Evolutionary conservation across 2,113 vertebrate species (phyloP).

Genomic region (Indri indri): DNA sequence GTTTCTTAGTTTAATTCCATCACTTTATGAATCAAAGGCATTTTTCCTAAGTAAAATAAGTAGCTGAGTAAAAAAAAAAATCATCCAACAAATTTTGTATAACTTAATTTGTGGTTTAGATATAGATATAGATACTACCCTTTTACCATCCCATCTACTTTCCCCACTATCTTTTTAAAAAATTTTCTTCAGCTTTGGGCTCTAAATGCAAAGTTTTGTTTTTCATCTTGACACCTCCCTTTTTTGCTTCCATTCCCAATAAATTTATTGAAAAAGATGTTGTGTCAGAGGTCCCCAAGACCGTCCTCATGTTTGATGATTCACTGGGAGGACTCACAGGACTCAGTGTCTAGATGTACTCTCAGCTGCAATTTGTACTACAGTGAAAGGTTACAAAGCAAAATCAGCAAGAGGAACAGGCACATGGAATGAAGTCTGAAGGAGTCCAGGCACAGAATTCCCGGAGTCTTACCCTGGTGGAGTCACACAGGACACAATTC

Average conservation of each 20-base stretch:
- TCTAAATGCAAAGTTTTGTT: not conserved
- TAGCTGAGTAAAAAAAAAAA: not conserved
- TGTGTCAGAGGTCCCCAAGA: not conserved
- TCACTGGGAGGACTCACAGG: not conserved
- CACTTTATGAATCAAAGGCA: not conserved
- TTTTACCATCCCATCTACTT: not conserved
- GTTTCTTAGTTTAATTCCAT: not conserved
- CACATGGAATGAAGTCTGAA: not conserved
- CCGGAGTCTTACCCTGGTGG: too few relatives aligned
- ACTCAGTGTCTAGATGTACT: not conserved
- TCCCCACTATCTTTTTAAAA: not conserved
- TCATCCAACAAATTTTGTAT: not conserved
- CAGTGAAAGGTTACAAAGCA: not conserved
- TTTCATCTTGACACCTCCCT: not conserved
- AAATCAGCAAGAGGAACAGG: not conserved
- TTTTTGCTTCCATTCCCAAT: not conserved
- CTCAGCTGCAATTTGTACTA: not conserved
- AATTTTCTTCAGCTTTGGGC: not conserved
- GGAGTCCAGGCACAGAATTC: not conserved
- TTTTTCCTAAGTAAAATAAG: constrained; percentile 38
- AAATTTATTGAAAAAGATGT: not conserved
- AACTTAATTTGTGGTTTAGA: not conserved
- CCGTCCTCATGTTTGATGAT: not conserved
- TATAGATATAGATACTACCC: not conserved
- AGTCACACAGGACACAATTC: not conserved